phyloP scores from a whole-genome alignment of 64 coral and sea anemone genomes.

The Montipora sp. region DNA sequence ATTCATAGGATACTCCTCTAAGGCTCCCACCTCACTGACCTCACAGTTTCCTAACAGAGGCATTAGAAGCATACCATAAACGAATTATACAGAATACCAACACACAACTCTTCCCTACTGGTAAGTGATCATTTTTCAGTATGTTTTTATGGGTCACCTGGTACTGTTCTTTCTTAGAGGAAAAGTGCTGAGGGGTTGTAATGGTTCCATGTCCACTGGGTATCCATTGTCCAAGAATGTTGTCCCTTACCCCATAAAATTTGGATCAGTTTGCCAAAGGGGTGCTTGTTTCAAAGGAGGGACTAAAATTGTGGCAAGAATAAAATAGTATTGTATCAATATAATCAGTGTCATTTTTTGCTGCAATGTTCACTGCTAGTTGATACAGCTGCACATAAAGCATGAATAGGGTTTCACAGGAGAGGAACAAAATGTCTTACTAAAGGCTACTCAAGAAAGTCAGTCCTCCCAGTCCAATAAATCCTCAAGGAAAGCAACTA shows the following conservation, averaged over 20 bases:
- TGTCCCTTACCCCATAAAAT: too few relatives aligned
- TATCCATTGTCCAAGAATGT: too few relatives aligned
- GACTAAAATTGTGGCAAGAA: too few relatives aligned
- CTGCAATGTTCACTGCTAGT: too few relatives aligned
- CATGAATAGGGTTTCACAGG: background rate
- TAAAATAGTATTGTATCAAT: too few relatives aligned
- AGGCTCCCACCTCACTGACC: background rate
- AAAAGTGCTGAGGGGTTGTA: too few relatives aligned
- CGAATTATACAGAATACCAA: background rate
- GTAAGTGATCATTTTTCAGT: background rate
- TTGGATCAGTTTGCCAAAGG: too few relatives aligned
- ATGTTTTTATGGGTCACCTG: background rate
- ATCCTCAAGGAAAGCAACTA: background rate
- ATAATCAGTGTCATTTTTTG: too few relatives aligned
- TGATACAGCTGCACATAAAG: background rate
- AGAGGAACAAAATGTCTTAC: background rate
- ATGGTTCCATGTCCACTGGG: too few relatives aligned
- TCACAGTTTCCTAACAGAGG: background rate
- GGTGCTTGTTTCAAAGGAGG: too few relatives aligned
- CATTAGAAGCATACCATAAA: background rate
- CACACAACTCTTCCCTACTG: background rate
- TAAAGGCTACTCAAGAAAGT: background rate
- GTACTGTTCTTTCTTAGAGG: too few relatives aligned
- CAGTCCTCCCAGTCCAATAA: background rate
- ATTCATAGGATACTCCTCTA: background rate